Evolutionary conservation across 2,797 vertebrate species (phyloP), one percentile per base, ranked within the genome.

Genomic region (Podargus strigoides): DNA sequence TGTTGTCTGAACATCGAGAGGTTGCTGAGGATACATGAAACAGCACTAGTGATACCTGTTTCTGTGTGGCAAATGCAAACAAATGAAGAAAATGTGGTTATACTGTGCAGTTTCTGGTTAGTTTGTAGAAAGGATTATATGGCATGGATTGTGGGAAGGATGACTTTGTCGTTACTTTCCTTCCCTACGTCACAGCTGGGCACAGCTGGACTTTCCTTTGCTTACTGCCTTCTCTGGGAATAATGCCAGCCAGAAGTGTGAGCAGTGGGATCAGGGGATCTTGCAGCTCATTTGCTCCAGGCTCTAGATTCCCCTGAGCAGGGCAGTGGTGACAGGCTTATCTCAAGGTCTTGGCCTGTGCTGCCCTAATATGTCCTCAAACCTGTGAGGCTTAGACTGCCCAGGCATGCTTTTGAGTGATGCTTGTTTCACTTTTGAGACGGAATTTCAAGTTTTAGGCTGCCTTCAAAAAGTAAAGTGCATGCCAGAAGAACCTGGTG

Each of bases 381-480:
- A 15, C 20, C 14, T 49, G 41, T 12, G 14, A 80, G 70, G 50
- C 39, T 66, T 14, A 26, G 12, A 4, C 64, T 84, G 42, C 37
- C 27, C 42, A 34, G 22, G 26, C 42, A 34, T 20, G 26, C 7
- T 77, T 64, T 32, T 37, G 39, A 49, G 27, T 12, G 14, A n/a
- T 44, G 24, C 16, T 14, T 62, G 5, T 34, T 87, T 82, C 36
- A 11, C 8, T 72, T 78, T 52, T 12, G 21, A 66, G 23, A 34
- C 20, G 64, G 32, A 12, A 28, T 16, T 73, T 47, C 67, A 27
- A 9, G 41, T 32, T 62, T 66, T 13, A 39, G 62, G n/a, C 58
- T 68, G 60, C 19, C 3, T 6, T 64, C 0, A 3, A 6, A 41
- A 56, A 0, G 0, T 30, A 47, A 78, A 50, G 13, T 14, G 9